These are phyloP conservation scores for Aphyosemion australe DNA, from an alignment of 2,113 vertebrate species.

Conservation along the genomic window DNA sequence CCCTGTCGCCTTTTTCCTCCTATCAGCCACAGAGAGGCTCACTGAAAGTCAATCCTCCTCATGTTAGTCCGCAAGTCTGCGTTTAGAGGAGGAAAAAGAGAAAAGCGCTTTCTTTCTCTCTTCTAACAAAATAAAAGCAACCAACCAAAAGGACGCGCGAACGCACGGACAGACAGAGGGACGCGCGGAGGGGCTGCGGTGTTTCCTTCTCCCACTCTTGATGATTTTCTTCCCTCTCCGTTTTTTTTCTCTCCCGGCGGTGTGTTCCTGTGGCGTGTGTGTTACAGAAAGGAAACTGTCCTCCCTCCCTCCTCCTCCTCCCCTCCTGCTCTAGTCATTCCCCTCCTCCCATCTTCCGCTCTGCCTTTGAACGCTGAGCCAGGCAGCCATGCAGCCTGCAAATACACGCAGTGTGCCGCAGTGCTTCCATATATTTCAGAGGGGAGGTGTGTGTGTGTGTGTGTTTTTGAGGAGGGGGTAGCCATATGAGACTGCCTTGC, in stretches of 20 bases:
- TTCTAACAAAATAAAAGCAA: slow-evolving; percentile 3
- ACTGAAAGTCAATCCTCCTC: slow-evolving; percentile 68
- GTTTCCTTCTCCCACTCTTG: slow-evolving; percentile 64
- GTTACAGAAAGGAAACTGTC: slow-evolving; percentile 78
- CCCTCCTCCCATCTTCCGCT: slow-evolving; percentile 77
- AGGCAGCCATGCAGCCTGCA: slow-evolving; percentile 70
- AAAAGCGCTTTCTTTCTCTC: slow-evolving; percentile 6
- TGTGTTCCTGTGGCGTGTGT: slow-evolving; percentile 78
- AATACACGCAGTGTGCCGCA: slow-evolving; percentile 77
- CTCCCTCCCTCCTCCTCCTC: slow-evolving; percentile 67
- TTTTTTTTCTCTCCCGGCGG: slow-evolving; percentile 62
- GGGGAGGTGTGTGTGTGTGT: slow-evolving; percentile 32
- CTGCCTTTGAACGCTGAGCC: slow-evolving; percentile 68
- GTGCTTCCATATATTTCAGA: slow-evolving; percentile 71
- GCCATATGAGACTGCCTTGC: slow-evolving; percentile 6
- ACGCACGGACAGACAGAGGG: slow-evolving; percentile 46
- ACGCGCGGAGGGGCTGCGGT: slow-evolving; percentile 60
- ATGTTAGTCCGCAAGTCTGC: slow-evolving; percentile 69
- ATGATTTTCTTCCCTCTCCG: slow-evolving; percentile 62
- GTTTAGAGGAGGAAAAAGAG: slow-evolving; percentile 8
- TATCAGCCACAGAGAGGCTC: slow-evolving; percentile 62
- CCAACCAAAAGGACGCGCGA: slow-evolving; percentile 34
- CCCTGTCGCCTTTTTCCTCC: slow-evolving; percentile 63
- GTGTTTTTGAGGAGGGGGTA: neutral
- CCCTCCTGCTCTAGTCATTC: slow-evolving; percentile 69